phyloP scores from a whole-genome alignment of 2,797 vertebrate genomes.

The Rhincodon typus region DNA sequence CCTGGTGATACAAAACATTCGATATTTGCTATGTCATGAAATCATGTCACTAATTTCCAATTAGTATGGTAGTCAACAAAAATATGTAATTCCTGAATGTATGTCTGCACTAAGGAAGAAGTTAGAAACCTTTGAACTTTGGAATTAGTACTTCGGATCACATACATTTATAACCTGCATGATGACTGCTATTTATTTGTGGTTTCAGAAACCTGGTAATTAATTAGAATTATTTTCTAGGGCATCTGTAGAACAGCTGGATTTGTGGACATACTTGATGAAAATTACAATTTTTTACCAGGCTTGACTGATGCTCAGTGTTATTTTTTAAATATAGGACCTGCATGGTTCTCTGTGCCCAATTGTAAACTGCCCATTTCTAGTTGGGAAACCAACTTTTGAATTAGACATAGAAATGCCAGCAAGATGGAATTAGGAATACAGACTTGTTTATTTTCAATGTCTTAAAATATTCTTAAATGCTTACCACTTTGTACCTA shows the following conservation, averaged over 20 bases:
- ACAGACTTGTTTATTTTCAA: no score
- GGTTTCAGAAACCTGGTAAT: neutral
- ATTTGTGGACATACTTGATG: neutral
- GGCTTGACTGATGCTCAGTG: neutral
- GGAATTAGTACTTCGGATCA: neutral
- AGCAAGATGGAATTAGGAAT: no score
- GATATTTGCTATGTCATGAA: neutral
- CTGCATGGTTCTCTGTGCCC: no score
- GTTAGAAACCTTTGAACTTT: neutral
- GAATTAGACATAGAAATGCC: no score
- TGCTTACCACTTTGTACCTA: neutral
- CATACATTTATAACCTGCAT: neutral
- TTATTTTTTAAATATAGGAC: neutral
- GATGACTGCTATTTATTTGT: neutral
- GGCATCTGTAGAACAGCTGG: neutral
- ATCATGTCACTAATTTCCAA: neutral
- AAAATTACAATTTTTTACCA: no score
- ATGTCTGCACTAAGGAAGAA: neutral
- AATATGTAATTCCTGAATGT: neutral
- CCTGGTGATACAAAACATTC: neutral
- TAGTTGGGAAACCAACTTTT: no score
- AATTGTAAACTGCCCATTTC: no score
- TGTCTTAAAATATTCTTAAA: neutral
- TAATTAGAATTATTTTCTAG: neutral
- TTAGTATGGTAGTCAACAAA: neutral